Evolutionary conservation across 2,888 invertebrate genomes (phyloP).

Genomic region (Neoascia interrupta): DNA sequence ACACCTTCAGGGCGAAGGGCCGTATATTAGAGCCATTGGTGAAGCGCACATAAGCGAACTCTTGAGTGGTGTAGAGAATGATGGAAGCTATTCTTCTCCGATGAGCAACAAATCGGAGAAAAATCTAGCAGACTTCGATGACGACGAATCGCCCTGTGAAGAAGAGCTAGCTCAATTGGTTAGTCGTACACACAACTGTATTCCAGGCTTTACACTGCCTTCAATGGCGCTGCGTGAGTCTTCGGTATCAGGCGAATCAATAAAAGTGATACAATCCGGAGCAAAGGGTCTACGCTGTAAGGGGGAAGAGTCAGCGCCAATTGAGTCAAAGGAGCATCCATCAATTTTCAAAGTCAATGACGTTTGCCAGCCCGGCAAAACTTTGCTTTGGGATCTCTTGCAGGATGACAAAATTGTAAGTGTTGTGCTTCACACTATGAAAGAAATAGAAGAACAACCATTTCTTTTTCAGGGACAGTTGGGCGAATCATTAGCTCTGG

Average conservation of each 20-base stretch:
- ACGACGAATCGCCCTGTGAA: conserved; percentile 93
- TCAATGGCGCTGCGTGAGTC: conserved; percentile 58
- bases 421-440: no score
- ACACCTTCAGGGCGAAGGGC: conserved; percentile 81
- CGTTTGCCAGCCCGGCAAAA: conserved; percentile 95
- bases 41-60: conserved; percentile 79
- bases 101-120: conserved; percentile 96
- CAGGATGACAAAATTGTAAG: conserved; percentile 94
- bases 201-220: conserved; percentile 69
- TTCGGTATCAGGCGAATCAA: conserved; percentile 52
- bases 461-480: conserved; percentile 87
- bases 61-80: conserved; percentile 84
- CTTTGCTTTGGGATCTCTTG: conserved; percentile 94
- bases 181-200: conserved; percentile 82
- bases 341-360: conserved; percentile 80
- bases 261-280: conserved; percentile 47
- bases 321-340: conserved; percentile 69
- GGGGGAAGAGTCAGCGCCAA: conserved; percentile 37
- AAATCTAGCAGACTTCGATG: conserved; percentile 96
- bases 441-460: no score
- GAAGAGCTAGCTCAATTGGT: conserved; percentile 90
- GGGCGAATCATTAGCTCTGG: conserved; percentile 94
- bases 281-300: conserved; percentile 46
- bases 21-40: conserved; percentile 80
- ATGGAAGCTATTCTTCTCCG: conserved; percentile 95